phyloP scores from a whole-genome alignment of 92 coral and sea anemone genomes.

The Zoanthus sansibaricus region DNA sequence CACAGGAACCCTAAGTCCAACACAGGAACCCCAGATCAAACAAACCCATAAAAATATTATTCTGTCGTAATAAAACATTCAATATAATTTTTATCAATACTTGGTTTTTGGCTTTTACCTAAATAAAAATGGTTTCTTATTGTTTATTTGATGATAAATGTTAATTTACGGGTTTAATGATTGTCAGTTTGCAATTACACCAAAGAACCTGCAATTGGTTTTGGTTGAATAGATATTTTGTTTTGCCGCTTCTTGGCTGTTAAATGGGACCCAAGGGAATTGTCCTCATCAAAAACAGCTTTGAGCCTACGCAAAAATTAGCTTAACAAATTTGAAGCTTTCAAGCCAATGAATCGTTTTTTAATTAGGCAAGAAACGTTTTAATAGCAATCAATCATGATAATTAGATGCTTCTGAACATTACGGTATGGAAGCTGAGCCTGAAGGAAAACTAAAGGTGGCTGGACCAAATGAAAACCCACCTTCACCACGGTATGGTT shows the following conservation, averaged over 20 bases:
- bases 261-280: not conserved
- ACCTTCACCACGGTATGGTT: constrained; percentile 37
- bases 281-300: not conserved
- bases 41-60: too few relatives aligned
- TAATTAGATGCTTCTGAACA: not conserved
- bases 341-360: too few relatives aligned
- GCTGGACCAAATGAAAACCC: constrained; percentile 71
- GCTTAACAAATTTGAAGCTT: not conserved
- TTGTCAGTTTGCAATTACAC: too few relatives aligned
- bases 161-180: too few relatives aligned
- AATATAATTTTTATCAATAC: too few relatives aligned
- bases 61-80: too few relatives aligned
- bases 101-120: too few relatives aligned
- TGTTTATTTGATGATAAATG: too few relatives aligned
- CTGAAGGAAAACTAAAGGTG: constrained; percentile 66
- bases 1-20: too few relatives aligned
- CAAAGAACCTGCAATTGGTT: too few relatives aligned
- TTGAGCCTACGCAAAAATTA: not conserved
- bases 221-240: not conserved
- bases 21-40: too few relatives aligned
- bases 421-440: constrained; percentile 30
- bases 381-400: not conserved
- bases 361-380: not conserved
- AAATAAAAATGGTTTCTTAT: too few relatives aligned
- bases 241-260: not conserved